Conservation (phyloP, 2,797 vertebrate genomes). For the Euphonia xanthogaster region DNA sequence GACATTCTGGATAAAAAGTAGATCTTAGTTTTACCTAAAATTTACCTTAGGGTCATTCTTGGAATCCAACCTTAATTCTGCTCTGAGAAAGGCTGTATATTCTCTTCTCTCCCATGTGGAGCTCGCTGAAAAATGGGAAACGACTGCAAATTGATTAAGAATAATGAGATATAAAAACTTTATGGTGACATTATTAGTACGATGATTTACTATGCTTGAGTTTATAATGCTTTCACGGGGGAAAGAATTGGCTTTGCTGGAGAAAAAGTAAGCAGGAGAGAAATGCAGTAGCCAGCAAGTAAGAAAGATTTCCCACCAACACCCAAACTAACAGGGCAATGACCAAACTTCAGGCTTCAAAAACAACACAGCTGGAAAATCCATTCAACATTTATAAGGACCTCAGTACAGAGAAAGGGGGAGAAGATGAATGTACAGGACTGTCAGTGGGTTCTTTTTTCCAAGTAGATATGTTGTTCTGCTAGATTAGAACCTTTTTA, state of each 20-base stretch:
- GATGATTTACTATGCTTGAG: slow-evolving; percentile 26
- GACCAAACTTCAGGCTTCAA: not conserved
- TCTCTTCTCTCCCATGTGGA: not conserved
- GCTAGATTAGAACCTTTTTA: not conserved
- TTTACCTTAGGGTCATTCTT: not conserved
- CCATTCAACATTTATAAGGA: not conserved
- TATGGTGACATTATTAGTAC: slow-evolving; percentile 17
- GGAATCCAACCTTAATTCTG: not conserved
- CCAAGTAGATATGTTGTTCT: not conserved
- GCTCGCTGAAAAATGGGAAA: not conserved
- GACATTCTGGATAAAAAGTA: not conserved
- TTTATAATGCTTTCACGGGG: not conserved
- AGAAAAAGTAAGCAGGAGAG: slow-evolving; percentile 44
- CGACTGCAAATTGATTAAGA: not conserved
- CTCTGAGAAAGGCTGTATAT: not conserved
- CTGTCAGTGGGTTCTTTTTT: not conserved
- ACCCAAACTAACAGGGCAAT: not conserved
- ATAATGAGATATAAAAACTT: not conserved
- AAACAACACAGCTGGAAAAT: not conserved
- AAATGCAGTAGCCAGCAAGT: slow-evolving; percentile 25
- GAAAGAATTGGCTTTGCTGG: slow-evolving; percentile 1
- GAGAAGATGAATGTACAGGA: not conserved
- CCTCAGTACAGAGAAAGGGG: not conserved
- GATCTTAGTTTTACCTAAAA: not conserved
- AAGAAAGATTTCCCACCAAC: not conserved